Conservation (phyloP, 2,797 vertebrate genomes). For the Hemibagrus guttatus region DNA sequence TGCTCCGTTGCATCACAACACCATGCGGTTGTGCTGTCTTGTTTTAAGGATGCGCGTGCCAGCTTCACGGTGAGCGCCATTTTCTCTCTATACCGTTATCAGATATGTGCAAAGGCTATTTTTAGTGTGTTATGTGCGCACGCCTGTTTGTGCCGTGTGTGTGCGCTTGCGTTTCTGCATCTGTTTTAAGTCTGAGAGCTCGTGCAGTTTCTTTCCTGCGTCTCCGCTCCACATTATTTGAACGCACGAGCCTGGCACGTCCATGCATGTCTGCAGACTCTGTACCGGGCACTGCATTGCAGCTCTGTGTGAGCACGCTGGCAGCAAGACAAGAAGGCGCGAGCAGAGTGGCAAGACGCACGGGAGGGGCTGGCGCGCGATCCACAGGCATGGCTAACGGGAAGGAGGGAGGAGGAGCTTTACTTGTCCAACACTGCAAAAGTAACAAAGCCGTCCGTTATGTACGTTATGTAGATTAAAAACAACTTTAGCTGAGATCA, state of each 20-base stretch:
- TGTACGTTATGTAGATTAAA: neutral
- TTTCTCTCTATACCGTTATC: slow-evolving; percentile 62
- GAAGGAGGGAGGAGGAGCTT: neutral
- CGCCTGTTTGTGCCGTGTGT: neutral
- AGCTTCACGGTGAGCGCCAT: slow-evolving; percentile 57
- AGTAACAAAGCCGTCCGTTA: neutral
- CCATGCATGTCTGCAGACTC: slow-evolving; percentile 78
- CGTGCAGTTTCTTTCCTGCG: neutral
- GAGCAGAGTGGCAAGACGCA: slow-evolving; percentile 15
- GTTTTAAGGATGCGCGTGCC: neutral
- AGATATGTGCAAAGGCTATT: slow-evolving; percentile 70
- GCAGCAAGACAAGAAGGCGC: slow-evolving; percentile 66
- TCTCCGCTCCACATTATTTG: slow-evolving; percentile 69
- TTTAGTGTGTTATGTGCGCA: slow-evolving; percentile 60
- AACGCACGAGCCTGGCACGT: slow-evolving; percentile 69
- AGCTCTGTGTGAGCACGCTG: slow-evolving; percentile 80
- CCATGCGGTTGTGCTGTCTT: neutral
- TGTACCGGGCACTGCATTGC: slow-evolving; percentile 81
- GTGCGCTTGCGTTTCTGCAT: neutral
- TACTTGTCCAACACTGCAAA: neutral
- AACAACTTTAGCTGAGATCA: neutral
- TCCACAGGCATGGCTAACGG: neutral
- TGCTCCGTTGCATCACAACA: neutral
- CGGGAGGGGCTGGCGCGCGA: slow-evolving; percentile 59
- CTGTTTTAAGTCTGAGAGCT: neutral